A percentile compares a stretch with the other conserved stretches of the same genome.
These are phyloP conservation scores for Coryphaenoides rupestris DNA, from an alignment of 2,113 vertebrate species.

Conservation along the genomic window DNA sequence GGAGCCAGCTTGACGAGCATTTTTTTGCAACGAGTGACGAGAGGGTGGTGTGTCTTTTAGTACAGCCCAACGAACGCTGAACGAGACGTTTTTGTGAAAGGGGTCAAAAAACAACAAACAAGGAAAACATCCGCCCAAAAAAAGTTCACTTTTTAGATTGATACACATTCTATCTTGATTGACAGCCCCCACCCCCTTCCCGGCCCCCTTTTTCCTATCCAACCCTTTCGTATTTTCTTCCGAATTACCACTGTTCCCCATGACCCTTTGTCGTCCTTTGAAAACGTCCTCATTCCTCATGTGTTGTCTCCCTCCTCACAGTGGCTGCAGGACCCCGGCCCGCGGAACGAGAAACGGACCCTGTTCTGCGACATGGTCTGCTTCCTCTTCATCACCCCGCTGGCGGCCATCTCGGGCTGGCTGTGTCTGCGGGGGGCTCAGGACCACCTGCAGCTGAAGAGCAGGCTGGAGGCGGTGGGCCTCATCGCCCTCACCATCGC, in stretches of 20 bases:
- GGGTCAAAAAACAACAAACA: too few species aligned
- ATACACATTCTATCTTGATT: too few species aligned
- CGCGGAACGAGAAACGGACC: constrained; percentile 90
- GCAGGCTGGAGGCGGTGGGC: constrained; percentile 90
- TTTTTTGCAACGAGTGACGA: too few species aligned
- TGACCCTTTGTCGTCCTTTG: neutral
- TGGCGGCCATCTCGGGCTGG: constrained; percentile 94
- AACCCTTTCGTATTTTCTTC: neutral
- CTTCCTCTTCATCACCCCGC: constrained; percentile 91
- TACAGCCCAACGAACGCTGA: too few species aligned
- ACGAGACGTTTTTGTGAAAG: too few species aligned
- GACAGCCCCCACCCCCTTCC: neutral
- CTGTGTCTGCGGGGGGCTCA: constrained; percentile 90
- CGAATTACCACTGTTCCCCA: neutral
- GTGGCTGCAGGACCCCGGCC: constrained; percentile 92
- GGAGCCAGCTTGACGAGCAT: too few species aligned
- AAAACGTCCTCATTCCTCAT: neutral
- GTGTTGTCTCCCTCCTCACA: constrained; percentile 40
- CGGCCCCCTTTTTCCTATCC: neutral
- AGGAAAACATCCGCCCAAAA: too few species aligned
- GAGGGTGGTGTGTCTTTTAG: too few species aligned
- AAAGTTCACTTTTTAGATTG: too few species aligned
- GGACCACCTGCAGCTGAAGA: constrained; percentile 90
- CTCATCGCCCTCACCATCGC: constrained; percentile 95
- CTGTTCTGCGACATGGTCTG: constrained; percentile 96